Evolutionary conservation across 2,113 vertebrate genomes (phyloP), one percentile per base, ranked within the genome.

Genomic region (Plestiodon gilberti): DNA sequence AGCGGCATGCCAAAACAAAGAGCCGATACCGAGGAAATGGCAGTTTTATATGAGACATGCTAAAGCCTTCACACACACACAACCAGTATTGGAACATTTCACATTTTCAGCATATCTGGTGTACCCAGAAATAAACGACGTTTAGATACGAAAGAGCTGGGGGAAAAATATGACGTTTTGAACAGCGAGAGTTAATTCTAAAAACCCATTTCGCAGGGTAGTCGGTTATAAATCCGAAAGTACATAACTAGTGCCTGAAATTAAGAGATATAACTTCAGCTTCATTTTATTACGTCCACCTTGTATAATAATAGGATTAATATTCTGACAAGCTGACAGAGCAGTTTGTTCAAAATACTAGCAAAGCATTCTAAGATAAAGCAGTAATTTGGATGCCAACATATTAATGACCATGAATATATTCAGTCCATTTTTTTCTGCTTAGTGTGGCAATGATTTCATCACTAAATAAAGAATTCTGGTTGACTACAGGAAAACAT

Each of bases 11-110:
- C 86, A 89, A 85, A 87, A 88, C 14, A 86, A 90, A 91, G 84
- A 90, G 74, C 86, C 61, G 59, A 82, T 85, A 89, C 62, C 76
- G 94, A 91, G 90, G 88, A 80, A 89, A 88, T 35, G 85, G 83
- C 90, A 91, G 86, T 87, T 92, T 88, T 91, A 93, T 80, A 86
- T 57, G 81, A 89, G 75, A 92, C 93, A 92, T 89, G 93, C 91
- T 88, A 79, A 83, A 88, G 81, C 30, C 67, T 78, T 81, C 78
- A 59, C 64, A 61, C 0, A 61, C 0, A 83, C 17, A 59, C 35
- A 84, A 90, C 83, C 88, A 48, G 43, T 48, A 48, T 48, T 48
- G 43, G 4, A 48, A 48, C 38, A 59, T 67, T 75, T 90, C 67
- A 78, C 18, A 74, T 90, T 91, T 90, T 79, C 65, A 87, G 35